phyloP scores from a whole-genome alignment of 2,797 vertebrate genomes.

The Oceanodroma leucorhoa region DNA sequence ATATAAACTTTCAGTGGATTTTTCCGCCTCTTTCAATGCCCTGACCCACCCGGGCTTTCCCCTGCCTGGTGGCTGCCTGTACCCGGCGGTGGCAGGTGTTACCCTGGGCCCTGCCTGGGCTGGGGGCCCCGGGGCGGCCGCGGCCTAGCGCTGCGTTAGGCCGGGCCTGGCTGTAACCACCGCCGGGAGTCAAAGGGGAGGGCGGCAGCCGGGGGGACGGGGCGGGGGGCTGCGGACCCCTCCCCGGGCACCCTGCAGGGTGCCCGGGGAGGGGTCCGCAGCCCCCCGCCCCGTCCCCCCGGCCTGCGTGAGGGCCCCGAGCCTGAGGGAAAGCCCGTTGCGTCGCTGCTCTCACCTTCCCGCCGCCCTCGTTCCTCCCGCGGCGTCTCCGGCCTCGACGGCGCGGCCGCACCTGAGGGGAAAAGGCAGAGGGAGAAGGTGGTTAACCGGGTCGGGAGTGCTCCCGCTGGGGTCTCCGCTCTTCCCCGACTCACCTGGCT shows the following conservation, averaged over 20 bases:
- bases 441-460: not conserved
- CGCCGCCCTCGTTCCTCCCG: not conserved
- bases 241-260: too few relatives aligned
- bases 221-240: not conserved
- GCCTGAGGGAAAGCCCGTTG: not conserved
- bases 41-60: not conserved
- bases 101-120: not conserved
- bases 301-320: not conserved
- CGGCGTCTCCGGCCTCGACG: not conserved
- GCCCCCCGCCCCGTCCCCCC: not conserved
- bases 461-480: not conserved
- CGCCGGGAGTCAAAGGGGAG: not conserved
- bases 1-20: not conserved
- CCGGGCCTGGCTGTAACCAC: not conserved
- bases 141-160: not conserved
- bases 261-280: not conserved
- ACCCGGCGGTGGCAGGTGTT: not conserved
- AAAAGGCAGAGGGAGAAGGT: not conserved
- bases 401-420: not conserved
- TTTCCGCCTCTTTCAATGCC: not conserved
- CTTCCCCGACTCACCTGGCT: not conserved
- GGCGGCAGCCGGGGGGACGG: not conserved
- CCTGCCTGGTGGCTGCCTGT: accelerated
- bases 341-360: slow-evolving; percentile 30
- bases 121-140: not conserved